Evolutionary conservation across 1,140 invertebrate species (phyloP), one percentile per base, ranked within the genome.

Genomic region (Drosophila pachea): DNA sequence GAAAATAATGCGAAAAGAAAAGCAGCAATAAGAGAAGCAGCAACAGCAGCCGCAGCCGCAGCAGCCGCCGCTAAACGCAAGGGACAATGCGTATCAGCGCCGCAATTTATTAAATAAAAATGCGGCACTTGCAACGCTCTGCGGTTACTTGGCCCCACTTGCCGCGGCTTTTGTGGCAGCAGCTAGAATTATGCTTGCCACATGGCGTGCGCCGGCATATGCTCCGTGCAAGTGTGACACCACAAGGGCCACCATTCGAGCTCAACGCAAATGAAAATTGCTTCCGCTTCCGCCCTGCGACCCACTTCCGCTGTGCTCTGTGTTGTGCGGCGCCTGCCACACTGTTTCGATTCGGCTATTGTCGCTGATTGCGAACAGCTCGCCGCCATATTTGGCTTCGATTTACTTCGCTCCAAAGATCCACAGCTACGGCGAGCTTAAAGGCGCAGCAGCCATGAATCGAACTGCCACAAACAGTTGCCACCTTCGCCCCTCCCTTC

Each of bases 251-350:
- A 68, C 67, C 73, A 86, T 73, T 76, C 65, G 58, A 86, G 71
- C 81, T 84, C 69, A 70, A 84, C 81, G 69, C 76, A 86, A 84
- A 84, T 86, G 81, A 86, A 86, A 86, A 86, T 86, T 86, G 81
- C 82, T 86, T 86, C 81, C 81, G 81, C 59, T 86, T 86, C 71
- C 74, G 71, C 66, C 64, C 60, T 69, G 58, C 60, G 60, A 35
- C 55, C 60, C 50, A 65, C 59, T 69, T 76, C 81, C 81, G 81
- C 59, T 64, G 63, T 55, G 73, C 60, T 22, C 60, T 75, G 64
- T 43, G 49, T 43, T 69, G n/a, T n/a, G n/a, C n/a, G n/a, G n/a
- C n/a, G n/a, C n/a, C n/a, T n/a, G 36, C 53, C 65, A 63, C 16
- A 69, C 73, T 72, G 55, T 22, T 22, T 22, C 22, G 58, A 53